These are phyloP conservation scores for Oscheius sp. DNA, from an alignment of 2,888 invertebrate genomes.

Conservation along the genomic window DNA sequence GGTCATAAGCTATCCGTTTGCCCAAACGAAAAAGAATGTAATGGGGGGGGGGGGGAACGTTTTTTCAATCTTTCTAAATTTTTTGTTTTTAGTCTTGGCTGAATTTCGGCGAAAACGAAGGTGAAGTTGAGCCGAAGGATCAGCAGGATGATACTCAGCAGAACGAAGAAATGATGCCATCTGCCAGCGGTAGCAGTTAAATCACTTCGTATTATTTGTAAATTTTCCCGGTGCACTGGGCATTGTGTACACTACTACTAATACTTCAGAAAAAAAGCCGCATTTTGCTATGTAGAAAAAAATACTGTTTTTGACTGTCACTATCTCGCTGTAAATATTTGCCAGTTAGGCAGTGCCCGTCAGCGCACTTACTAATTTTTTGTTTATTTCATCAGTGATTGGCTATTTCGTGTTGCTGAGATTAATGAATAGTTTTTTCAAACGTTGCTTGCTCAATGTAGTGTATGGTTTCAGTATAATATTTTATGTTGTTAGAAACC, in stretches of 20 bases:
- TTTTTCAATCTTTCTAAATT: not conserved
- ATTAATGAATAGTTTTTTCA: constrained; percentile 19
- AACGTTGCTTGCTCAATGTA: no score
- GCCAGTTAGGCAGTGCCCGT: not conserved
- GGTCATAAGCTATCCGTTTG: not conserved
- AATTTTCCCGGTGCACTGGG: constrained; percentile 23
- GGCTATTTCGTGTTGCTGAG: not conserved
- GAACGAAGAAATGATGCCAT: constrained; percentile 34
- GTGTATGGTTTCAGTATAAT: not conserved
- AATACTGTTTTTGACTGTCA: no score
- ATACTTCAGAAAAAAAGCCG: no score
- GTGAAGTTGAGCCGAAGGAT: constrained; percentile 57
- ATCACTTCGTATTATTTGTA: not conserved
- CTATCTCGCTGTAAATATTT: constrained; percentile 18
- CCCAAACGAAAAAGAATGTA: not conserved
- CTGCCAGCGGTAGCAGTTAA: constrained; percentile 35
- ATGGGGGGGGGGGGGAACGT: not conserved
- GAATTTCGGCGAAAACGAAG: constrained; percentile 65
- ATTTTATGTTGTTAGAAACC: not conserved
- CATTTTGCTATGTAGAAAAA: constrained; percentile 18
- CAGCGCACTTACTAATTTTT: not conserved
- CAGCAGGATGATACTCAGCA: constrained; percentile 32
- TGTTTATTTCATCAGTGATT: constrained; percentile 5
- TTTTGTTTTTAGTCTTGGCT: constrained; percentile 78
- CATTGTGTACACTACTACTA: constrained; percentile 21